These are phyloP conservation scores for Tadarida brasiliensis DNA, from an alignment of 2,797 vertebrate genomes.

Conservation along the genomic window DNA sequence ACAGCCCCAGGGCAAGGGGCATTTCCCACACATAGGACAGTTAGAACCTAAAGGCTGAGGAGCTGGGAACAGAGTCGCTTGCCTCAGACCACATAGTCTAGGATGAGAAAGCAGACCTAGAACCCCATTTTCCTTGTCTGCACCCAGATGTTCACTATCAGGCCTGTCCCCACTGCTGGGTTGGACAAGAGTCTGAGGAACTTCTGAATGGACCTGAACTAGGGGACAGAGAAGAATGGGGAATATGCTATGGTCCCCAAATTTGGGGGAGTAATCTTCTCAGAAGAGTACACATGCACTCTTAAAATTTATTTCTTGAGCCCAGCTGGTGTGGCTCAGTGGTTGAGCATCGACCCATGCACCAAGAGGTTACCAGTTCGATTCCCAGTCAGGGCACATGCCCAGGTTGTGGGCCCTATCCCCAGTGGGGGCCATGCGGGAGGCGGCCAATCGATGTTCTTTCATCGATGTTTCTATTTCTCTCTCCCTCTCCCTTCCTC, in stretches of 20 bases:
- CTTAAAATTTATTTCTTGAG: not conserved
- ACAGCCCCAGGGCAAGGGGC: no score
- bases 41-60: not conserved
- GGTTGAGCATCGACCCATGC: no score
- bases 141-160: not conserved
- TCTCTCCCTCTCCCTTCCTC: no score
- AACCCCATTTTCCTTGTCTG: not conserved
- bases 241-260: not conserved
- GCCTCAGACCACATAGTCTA: not conserved
- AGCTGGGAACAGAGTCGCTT: not conserved
- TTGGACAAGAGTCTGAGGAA: not conserved
- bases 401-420: no score
- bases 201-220: not conserved
- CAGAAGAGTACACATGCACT: not conserved
- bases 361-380: no score
- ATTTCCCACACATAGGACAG: not conserved
- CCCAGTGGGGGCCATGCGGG: no score
- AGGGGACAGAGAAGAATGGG: accelerated
- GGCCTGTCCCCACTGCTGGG: no score
- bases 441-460: no score
- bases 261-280: not conserved
- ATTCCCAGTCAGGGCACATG: no score
- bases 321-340: no score
- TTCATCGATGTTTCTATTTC: no score
- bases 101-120: not conserved